Evolutionary conservation across 2,797 vertebrate species (phyloP).

Genomic region (Poecilia velifera): DNA sequence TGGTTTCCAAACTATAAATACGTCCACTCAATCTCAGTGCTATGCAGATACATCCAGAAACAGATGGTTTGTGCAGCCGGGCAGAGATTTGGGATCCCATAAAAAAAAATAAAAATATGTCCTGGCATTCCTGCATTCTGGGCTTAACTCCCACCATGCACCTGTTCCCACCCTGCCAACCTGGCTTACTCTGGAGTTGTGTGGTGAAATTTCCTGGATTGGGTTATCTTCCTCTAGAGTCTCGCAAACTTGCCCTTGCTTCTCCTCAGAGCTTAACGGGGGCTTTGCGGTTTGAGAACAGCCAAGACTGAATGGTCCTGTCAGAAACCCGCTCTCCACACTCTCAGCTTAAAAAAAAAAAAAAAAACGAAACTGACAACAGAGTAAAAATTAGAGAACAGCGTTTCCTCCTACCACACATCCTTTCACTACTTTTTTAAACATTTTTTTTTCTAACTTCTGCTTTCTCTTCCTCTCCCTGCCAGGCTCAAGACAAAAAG

Average conservation of each 20-base stretch:
- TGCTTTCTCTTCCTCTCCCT: slow-evolving; percentile 13
- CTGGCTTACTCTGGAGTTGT: slow-evolving; percentile 33
- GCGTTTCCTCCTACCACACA: slow-evolving; percentile 45
- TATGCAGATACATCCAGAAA: slow-evolving; percentile 66
- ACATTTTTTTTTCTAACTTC: slow-evolving; percentile 29
- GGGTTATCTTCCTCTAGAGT: slow-evolving; percentile 15
- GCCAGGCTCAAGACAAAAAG: slow-evolving; percentile 95
- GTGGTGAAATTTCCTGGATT: slow-evolving; percentile 29
- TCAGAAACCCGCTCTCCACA: slow-evolving; percentile 17
- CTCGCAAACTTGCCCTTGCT: slow-evolving; percentile 15
- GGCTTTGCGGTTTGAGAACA: slow-evolving; percentile 22
- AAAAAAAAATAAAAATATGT: slow-evolving; percentile 24
- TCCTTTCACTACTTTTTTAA: slow-evolving; percentile 30
- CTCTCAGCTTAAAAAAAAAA: slow-evolving; percentile 4
- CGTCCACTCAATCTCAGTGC: slow-evolving; percentile 45
- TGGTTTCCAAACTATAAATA: slow-evolving; percentile 70
- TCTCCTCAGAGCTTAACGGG: slow-evolving; percentile 7
- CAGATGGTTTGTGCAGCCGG: slow-evolving; percentile 68
- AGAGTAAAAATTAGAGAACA: slow-evolving; percentile 32
- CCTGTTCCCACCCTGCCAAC: slow-evolving; percentile 54
- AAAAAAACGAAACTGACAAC: slow-evolving; percentile 6
- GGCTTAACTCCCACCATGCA: slow-evolving; percentile 62
- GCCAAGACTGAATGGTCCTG: not conserved
- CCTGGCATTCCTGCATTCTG: slow-evolving; percentile 61
- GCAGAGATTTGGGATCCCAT: slow-evolving; percentile 52